phyloP scores from a whole-genome alignment of 2,797 vertebrate species.

The Numenius phaeopus region DNA sequence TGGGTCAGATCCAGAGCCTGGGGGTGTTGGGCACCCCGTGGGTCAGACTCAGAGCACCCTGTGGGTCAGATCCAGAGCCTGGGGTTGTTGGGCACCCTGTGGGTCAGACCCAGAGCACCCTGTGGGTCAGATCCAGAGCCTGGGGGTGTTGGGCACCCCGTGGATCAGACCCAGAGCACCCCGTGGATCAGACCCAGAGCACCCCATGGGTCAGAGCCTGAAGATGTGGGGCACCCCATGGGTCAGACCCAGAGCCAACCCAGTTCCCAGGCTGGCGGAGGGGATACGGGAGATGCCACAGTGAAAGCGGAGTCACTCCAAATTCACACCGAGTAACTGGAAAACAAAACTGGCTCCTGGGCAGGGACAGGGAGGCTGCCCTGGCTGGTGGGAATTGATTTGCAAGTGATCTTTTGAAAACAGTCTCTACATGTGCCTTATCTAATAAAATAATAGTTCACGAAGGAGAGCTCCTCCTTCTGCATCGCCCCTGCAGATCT shows the following conservation, averaged over 20 bases:
- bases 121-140: background rate
- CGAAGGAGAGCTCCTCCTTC: background rate
- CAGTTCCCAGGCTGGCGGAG: background rate
- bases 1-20: no score
- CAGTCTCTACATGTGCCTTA: constrained; percentile 70
- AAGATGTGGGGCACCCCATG: no score
- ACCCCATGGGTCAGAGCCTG: no score
- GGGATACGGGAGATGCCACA: background rate
- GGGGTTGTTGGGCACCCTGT: no score
- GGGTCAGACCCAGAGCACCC: no score
- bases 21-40: no score
- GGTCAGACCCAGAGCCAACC: background rate
- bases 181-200: background rate
- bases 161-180: background rate
- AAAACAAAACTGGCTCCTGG: background rate
- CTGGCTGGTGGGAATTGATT: background rate
- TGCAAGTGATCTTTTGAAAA: constrained; percentile 45
- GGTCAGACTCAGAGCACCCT: background rate
- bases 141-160: no score
- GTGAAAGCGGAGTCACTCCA: background rate
- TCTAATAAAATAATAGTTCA: background rate
- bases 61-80: no score
- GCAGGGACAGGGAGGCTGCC: background rate
- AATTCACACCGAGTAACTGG: constrained; percentile 1
- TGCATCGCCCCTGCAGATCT: background rate